Conservation (phyloP, 2,113 vertebrate species). For the Rallus limicola region DNA sequence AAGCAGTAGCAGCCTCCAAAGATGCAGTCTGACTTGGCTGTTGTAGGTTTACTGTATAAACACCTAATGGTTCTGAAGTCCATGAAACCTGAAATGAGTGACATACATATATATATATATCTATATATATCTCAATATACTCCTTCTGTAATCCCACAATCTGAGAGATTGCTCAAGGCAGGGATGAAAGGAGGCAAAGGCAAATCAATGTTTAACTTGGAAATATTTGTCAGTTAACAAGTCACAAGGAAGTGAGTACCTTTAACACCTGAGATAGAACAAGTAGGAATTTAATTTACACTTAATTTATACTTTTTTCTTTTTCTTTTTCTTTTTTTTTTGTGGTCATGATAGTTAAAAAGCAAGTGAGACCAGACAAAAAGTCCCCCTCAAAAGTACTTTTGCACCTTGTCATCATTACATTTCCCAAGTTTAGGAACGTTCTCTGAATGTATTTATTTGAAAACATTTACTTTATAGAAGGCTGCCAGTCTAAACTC, state of each 20-base stretch:
- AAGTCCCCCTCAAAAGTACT: neutral
- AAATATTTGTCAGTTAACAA: conserved; percentile 79
- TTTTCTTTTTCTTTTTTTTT: neutral
- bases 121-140: neutral
- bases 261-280: neutral
- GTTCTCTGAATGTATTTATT: neutral
- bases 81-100: conserved; percentile 34
- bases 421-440: neutral
- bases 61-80: conserved; percentile 21
- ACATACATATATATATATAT: neutral
- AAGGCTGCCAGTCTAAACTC: neutral
- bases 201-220: conserved; percentile 81
- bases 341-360: neutral
- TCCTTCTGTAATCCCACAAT: conserved; percentile 15
- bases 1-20: neutral
- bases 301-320: neutral
- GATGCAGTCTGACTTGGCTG: neutral
- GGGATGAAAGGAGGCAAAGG: conserved; percentile 59
- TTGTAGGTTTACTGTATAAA: neutral
- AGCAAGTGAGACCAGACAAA: neutral
- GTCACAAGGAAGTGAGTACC: conserved; percentile 47
- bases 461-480: neutral
- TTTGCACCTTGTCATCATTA: neutral
- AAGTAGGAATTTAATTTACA: neutral
- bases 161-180: conserved; percentile 52